Conservation (phyloP, 2,113 vertebrate species). For the Pao palembangensis region DNA sequence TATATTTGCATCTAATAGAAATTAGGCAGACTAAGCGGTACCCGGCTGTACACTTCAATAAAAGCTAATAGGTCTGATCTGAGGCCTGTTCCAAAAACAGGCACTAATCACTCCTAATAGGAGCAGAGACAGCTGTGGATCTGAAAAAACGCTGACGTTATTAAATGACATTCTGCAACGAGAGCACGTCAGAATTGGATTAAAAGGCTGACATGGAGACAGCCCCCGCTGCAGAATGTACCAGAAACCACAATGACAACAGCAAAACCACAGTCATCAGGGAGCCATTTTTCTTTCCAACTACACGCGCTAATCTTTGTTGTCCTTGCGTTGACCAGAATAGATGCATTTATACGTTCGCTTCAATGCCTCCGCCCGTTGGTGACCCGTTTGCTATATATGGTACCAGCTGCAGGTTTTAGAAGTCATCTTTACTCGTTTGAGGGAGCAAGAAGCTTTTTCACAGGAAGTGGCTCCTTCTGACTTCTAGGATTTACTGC, state of each 20-base stretch:
- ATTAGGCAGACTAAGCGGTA: not conserved
- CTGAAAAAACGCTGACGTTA: conserved; percentile 47
- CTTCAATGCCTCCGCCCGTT: conserved; percentile 18
- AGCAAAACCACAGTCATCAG: conserved; percentile 41
- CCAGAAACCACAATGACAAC: conserved; percentile 65
- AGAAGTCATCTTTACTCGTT: conserved; percentile 49
- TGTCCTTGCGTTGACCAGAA: conserved; percentile 41
- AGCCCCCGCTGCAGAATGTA: conserved; percentile 59
- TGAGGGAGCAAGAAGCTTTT: conserved; percentile 34
- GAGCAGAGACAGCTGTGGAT: conserved; percentile 25
- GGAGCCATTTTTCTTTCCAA: conserved; percentile 32
- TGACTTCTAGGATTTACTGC: conserved; percentile 30
- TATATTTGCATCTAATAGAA: not conserved
- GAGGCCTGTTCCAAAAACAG: conserved; percentile 40
- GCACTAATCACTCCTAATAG: conserved; percentile 56
- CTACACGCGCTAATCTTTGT: conserved; percentile 41
- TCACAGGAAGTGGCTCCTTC: conserved; percentile 53
- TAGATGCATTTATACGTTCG: conserved; percentile 35
- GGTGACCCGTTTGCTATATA: conserved; percentile 58
- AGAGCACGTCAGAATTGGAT: conserved; percentile 71
- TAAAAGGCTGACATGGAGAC: conserved; percentile 64
- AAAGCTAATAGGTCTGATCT: conserved; percentile 48
- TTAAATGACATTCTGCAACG: conserved; percentile 59
- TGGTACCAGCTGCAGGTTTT: conserved; percentile 47
- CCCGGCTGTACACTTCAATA: conserved; percentile 26